phyloP scores from a whole-genome alignment of 2,113 vertebrate genomes.

The Cacatua alba region DNA sequence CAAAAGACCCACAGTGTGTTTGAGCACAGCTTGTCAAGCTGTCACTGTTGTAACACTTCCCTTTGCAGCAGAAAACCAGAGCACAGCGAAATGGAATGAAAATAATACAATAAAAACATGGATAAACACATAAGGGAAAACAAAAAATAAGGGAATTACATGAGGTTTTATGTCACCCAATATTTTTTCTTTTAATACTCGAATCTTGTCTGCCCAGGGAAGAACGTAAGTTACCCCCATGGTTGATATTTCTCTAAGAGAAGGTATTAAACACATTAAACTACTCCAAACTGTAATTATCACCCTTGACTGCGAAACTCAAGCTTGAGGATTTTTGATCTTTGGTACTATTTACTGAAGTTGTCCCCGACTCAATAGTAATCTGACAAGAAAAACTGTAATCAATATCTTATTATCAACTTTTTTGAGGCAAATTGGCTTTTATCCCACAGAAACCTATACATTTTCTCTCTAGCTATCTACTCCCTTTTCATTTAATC shows the following conservation, averaged over 20 bases:
- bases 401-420: slow-evolving; percentile 44
- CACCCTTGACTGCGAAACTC: background rate
- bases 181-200: background rate
- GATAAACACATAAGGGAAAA: background rate
- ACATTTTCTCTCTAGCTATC: background rate
- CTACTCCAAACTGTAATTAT: slow-evolving; percentile 27
- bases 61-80: background rate
- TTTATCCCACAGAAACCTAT: slow-evolving; percentile 32
- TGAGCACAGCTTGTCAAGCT: background rate
- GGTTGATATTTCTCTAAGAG: background rate
- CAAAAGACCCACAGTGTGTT: background rate
- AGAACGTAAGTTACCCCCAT: background rate
- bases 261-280: slow-evolving; percentile 31
- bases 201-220: background rate
- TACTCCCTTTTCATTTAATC: slow-evolving; percentile 5
- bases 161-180: background rate
- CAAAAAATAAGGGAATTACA: background rate
- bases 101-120: background rate
- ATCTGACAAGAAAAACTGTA: background rate
- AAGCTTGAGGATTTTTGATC: background rate
- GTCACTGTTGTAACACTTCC: background rate
- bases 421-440: slow-evolving; percentile 26
- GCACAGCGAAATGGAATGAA: background rate
- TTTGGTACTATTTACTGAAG: slow-evolving; percentile 47
- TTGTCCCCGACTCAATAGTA: background rate